These are phyloP conservation scores for Netelia fuscicornis DNA, from an alignment of 2,888 invertebrate genomes.

Conservation along the genomic window DNA sequence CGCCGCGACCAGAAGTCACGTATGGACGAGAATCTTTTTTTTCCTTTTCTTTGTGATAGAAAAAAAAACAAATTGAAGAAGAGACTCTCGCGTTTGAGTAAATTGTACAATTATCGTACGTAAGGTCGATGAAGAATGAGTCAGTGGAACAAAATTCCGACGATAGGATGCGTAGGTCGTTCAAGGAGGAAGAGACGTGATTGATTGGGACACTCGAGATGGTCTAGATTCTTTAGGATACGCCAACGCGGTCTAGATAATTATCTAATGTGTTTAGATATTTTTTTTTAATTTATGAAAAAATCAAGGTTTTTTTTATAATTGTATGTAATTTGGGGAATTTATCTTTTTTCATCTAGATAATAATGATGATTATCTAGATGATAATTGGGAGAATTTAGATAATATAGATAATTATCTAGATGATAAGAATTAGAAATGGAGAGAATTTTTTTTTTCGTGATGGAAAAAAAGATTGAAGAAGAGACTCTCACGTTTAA, in stretches of 20 bases:
- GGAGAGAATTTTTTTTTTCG: neutral
- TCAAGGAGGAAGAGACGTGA: constrained; percentile 57
- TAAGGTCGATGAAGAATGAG: constrained; percentile 32
- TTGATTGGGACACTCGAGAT: constrained; percentile 61
- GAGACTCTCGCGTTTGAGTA: neutral
- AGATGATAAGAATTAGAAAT: no score
- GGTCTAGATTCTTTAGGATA: constrained; percentile 52
- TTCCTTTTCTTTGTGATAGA: neutral
- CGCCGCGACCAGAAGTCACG: no score
- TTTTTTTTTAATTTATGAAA: no score
- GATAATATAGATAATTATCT: no score
- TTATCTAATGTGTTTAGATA: no score
- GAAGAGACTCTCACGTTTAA: neutral
- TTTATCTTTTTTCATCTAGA: no score
- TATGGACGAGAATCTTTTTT: neutral
- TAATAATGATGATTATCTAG: no score
- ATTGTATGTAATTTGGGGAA: no score
- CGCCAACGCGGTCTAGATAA: constrained; percentile 18
- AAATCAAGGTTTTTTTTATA: no score
- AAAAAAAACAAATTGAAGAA: no score
- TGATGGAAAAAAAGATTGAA: neutral
- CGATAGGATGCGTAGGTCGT: constrained; percentile 55
- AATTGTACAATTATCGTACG: constrained; percentile 22
- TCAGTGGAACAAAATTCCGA: constrained; percentile 57
- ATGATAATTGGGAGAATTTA: no score